These are phyloP conservation scores for Oreochromis niloticus DNA, from an alignment of 2,113 vertebrate genomes.

Conservation along the genomic window DNA sequence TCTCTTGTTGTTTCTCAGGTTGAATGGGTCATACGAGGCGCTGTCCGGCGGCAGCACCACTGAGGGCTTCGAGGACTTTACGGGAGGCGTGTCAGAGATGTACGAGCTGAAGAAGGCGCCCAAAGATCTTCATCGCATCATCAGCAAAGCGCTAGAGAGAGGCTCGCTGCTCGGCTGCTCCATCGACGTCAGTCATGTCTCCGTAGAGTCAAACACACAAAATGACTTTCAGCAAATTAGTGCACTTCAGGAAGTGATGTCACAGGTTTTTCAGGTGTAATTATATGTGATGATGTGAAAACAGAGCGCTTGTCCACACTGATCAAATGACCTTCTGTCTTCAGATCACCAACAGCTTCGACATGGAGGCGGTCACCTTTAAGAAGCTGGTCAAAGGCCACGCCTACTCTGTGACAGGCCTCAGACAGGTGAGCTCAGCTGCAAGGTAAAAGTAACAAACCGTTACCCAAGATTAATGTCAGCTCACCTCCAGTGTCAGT, in stretches of 20 bases:
- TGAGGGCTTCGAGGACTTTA: conserved; percentile 90
- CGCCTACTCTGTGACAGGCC: conserved; percentile 84
- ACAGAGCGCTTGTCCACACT: background rate
- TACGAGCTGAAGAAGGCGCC: conserved; percentile 78
- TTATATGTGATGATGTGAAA: background rate
- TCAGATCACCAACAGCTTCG: conserved; percentile 77
- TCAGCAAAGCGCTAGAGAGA: conserved; percentile 77
- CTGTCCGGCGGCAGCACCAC: conserved; percentile 83
- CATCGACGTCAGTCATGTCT: conserved; percentile 65
- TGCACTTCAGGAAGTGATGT: background rate
- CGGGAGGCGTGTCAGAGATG: conserved; percentile 80
- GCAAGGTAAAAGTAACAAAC: background rate
- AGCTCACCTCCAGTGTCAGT: background rate
- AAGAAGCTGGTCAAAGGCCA: conserved; percentile 91
- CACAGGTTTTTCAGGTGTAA: background rate
- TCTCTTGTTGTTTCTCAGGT: conserved; percentile 46
- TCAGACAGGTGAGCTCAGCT: conserved; percentile 73
- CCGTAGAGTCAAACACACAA: background rate
- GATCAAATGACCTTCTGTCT: background rate
- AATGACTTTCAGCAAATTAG: background rate
- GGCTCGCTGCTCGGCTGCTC: conserved; percentile 88
- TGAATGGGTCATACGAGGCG: conserved; percentile 83
- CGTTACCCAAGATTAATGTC: background rate
- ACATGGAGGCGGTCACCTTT: conserved; percentile 82
- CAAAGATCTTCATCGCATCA: conserved; percentile 72